phyloP scores from a whole-genome alignment of 2,113 vertebrate species.

The Entelurus aequoreus region DNA sequence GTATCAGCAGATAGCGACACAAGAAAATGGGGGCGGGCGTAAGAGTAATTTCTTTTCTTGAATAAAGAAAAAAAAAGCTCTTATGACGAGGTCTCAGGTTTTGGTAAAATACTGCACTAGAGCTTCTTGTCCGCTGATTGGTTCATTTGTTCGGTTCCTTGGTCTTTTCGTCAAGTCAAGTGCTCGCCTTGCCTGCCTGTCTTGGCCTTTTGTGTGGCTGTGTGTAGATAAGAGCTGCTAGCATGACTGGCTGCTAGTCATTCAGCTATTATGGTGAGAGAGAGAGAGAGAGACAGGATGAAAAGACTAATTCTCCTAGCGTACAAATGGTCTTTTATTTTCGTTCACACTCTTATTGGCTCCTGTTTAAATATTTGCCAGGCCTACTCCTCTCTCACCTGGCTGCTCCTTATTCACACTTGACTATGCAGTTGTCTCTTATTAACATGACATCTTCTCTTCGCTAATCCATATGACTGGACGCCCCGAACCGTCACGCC shows the following conservation, averaged over 20 bases:
- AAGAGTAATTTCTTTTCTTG: slow-evolving; percentile 88
- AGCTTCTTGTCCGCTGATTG: slow-evolving; percentile 81
- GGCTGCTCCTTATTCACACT: slow-evolving; percentile 30
- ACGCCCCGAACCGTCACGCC: slow-evolving; percentile 32
- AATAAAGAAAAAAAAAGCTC: slow-evolving; percentile 76
- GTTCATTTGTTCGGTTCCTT: slow-evolving; percentile 66
- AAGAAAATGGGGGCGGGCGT: slow-evolving; percentile 76
- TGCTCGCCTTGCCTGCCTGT: slow-evolving; percentile 82
- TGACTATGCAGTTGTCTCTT: slow-evolving; percentile 44
- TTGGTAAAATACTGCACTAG: slow-evolving; percentile 89
- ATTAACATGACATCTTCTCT: slow-evolving; percentile 57
- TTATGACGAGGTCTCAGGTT: slow-evolving; percentile 87
- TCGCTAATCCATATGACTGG: slow-evolving; percentile 59
- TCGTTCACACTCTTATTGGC: slow-evolving; percentile 63
- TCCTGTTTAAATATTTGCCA: slow-evolving; percentile 72
- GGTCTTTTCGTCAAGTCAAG: slow-evolving; percentile 88
- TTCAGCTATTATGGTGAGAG: slow-evolving; percentile 75
- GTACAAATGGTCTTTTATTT: slow-evolving; percentile 63
- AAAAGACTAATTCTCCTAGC: slow-evolving; percentile 83
- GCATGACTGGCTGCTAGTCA: slow-evolving; percentile 81
- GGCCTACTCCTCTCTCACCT: slow-evolving; percentile 47
- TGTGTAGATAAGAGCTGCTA: slow-evolving; percentile 85
- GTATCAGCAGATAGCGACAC: slow-evolving; percentile 58
- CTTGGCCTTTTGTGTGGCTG: slow-evolving; percentile 75
- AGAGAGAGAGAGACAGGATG: slow-evolving; percentile 34